Evolutionary conservation across 2,113 vertebrate genomes (phyloP), one percentile per base, ranked within the genome.

Genomic region (Epinephelus moara): DNA sequence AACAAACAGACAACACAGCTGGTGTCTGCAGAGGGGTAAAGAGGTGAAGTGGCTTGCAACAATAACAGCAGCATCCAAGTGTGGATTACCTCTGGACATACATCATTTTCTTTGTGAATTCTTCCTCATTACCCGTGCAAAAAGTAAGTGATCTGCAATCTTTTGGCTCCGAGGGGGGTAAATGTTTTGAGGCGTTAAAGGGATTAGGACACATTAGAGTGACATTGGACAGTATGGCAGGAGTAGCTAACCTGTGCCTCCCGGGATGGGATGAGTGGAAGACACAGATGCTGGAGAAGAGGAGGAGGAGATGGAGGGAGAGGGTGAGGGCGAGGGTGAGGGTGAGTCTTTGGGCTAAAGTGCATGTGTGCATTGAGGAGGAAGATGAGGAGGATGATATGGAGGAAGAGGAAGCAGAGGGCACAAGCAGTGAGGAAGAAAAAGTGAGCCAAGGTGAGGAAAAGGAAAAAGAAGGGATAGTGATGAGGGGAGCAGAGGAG

Each of bases 231-330:
- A 80, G 18, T 8, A 86, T 92, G 90, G 85, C 78, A 47, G 57
- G 83, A 40, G 68, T 83, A 1, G 79, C 12, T 50, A 50, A 75
- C 66, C 72, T 30, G 3, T 70, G 56, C 21, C 4, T 3, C 8
- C 61, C 70, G 10, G 49, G 78, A 6, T 83, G 75, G 85, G 56
- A 53, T 9, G 75, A 87, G 66, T 82, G 74, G 73, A 89, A 62
- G 25, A 77, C 19, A 19, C 42, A 56, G 57, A 82, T 71, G 52
- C 78, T 76, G 66, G 63, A 80, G 15, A 63, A 15, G 18, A 84
- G 81, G 7, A 37, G 40, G 18, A 69, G 21, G n/a, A 56, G 23
- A 50, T 75, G 47, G 69, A 69, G 25, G 25, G 75, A 80, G 27
- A 87, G 80, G 56, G 25, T 80, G 47, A 82, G 27, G 17, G 49